Percentiles rank a stretch among this genome's conserved stretches.
Evolutionary conservation across 2,797 vertebrate species (phyloP).

Genomic region (Cirrhinus molitorella): DNA sequence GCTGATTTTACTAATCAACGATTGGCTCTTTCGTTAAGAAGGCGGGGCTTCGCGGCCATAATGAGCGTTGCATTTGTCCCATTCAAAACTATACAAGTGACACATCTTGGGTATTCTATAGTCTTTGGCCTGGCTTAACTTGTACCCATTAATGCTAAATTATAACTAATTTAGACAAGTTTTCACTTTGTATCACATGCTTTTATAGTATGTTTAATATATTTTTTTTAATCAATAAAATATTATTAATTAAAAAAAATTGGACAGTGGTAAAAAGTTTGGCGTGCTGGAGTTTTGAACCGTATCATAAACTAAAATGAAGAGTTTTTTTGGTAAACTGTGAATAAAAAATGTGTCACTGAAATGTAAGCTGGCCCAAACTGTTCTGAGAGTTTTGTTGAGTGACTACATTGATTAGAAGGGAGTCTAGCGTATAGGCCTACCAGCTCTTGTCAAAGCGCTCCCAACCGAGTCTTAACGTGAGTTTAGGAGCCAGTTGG

Average conservation of each 20-base stretch:
- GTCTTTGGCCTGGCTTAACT: too few relatives aligned
- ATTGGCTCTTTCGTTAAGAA: too few relatives aligned
- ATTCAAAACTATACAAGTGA: too few relatives aligned
- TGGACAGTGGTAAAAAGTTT: neutral
- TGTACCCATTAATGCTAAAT: neutral
- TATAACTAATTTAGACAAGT: too few relatives aligned
- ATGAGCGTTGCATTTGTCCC: too few relatives aligned
- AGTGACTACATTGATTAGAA: neutral
- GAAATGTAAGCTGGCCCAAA: neutral
- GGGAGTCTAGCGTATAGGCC: neutral
- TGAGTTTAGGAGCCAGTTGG: conserved; percentile 35
- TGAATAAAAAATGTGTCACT: neutral
- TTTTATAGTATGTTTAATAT: neutral
- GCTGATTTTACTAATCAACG: too few relatives aligned
- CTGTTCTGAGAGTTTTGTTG: neutral
- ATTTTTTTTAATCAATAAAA: neutral
- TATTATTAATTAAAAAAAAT: neutral
- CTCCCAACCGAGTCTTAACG: neutral
- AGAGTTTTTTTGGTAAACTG: neutral
- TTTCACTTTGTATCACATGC: neutral
- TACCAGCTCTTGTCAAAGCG: neutral
- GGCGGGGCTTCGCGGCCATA: too few relatives aligned
- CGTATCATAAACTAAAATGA: neutral
- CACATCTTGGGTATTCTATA: too few relatives aligned
- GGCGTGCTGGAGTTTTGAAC: neutral